A percentile compares a stretch with the other conserved stretches of the same genome.
Conservation (phyloP, 2,113 vertebrate genomes). For the Ornithorhynchus anatinus region DNA sequence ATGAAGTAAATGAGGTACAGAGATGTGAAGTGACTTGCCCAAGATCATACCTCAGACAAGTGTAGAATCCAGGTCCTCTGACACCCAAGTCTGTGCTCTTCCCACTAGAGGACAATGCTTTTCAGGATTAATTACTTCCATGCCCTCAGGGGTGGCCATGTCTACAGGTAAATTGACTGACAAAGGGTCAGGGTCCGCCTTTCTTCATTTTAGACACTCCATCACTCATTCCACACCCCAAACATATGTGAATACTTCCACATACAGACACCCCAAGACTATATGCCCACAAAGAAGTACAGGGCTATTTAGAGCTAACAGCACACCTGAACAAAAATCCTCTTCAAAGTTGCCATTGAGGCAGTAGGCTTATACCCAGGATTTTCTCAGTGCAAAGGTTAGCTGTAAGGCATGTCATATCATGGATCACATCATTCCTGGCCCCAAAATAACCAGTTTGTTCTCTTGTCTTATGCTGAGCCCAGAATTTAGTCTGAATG, state of each 20-base stretch:
- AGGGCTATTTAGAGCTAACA: conserved; percentile 12
- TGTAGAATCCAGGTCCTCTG: too few species aligned
- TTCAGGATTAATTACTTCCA: too few species aligned
- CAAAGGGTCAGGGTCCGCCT: too few species aligned
- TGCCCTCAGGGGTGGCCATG: too few species aligned
- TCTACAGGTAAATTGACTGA: too few species aligned
- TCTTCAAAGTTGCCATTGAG: conserved; percentile 29
- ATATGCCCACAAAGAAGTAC: not conserved
- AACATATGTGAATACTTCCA: not conserved
- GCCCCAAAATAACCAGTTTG: not conserved
- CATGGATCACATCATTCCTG: conserved; percentile 13
- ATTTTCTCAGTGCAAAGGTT: conserved; percentile 39
- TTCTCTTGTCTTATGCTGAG: conserved; percentile 1
- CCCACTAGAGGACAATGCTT: too few species aligned
- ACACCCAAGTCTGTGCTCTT: too few species aligned
- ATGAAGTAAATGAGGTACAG: too few species aligned
- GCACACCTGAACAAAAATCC: conserved; percentile 12
- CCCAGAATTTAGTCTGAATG: conserved; percentile 3
- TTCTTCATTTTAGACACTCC: too few species aligned
- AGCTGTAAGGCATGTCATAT: conserved; percentile 46
- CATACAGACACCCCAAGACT: not conserved
- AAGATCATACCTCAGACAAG: too few species aligned
- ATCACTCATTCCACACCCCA: not conserved
- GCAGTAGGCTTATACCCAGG: conserved; percentile 16
- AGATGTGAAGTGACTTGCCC: too few species aligned